These are phyloP conservation scores for Ectemnius cavifrons DNA, from an alignment of 2,888 invertebrate genomes.

Conservation along the genomic window DNA sequence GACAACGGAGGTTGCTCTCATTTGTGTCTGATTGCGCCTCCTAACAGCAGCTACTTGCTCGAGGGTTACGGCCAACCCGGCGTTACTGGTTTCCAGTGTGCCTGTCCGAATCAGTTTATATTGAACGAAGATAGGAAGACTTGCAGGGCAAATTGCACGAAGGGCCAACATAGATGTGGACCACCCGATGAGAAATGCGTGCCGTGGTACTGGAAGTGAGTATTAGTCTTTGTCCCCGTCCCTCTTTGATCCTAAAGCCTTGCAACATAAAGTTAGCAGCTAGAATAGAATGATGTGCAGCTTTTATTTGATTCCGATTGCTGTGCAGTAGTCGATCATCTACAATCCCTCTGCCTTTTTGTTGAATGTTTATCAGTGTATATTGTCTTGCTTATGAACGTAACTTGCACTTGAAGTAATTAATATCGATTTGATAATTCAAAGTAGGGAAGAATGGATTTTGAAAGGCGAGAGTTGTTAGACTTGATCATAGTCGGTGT, in stretches of 20 bases:
- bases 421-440: too few species aligned
- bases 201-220: conserved; percentile 89
- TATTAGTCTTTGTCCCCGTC: neutral
- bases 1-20: conserved; percentile 98
- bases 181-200: conserved; percentile 86
- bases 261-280: too few species aligned
- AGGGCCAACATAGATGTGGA: conserved; percentile 89
- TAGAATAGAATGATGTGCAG: too few species aligned
- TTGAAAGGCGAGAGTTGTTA: too few species aligned
- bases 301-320: too few species aligned
- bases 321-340: too few species aligned
- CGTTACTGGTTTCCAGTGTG: conserved; percentile 89
- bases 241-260: neutral
- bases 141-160: conserved; percentile 96
- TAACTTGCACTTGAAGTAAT: too few species aligned
- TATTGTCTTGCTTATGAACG: too few species aligned
- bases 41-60: conserved; percentile 87
- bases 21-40: conserved; percentile 94
- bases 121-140: conserved; percentile 89
- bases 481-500: too few species aligned
- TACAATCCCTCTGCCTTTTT: too few species aligned
- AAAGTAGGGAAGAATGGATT: too few species aligned
- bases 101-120: conserved; percentile 97
- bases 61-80: conserved; percentile 90
- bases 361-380: too few species aligned